phyloP scores from a whole-genome alignment of 2,797 vertebrate species.

The Myripristis jacobus region DNA sequence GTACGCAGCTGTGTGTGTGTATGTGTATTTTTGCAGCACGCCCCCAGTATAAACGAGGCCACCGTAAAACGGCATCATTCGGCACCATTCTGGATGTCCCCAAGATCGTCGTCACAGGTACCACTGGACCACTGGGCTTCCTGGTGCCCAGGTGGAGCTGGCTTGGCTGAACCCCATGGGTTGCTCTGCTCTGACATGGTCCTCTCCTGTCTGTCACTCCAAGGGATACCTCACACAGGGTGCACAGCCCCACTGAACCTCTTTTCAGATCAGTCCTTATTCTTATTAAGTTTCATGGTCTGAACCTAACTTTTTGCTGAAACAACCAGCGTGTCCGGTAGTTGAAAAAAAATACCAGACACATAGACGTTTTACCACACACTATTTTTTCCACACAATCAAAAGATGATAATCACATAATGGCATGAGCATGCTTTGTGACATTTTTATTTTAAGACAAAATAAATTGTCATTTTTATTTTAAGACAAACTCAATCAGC shows the following conservation, averaged over 20 bases:
- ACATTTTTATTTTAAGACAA: no score
- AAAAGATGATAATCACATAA: no score
- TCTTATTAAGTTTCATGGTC: neutral
- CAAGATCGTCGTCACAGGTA: slow-evolving; percentile 99
- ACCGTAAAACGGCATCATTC: slow-evolving; percentile 99
- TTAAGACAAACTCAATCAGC: no score
- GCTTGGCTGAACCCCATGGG: slow-evolving; percentile 63
- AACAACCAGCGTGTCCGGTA: no score
- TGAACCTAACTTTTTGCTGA: no score
- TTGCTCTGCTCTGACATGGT: slow-evolving; percentile 54
- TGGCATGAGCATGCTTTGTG: no score
- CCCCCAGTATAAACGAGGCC: slow-evolving; percentile 96
- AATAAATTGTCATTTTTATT: no score
- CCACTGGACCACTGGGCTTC: slow-evolving; percentile 86
- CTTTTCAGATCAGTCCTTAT: neutral
- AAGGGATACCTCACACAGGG: slow-evolving; percentile 18
- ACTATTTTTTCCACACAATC: no score
- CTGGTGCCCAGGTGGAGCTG: slow-evolving; percentile 81
- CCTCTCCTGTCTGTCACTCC: slow-evolving; percentile 77
- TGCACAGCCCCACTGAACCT: neutral
- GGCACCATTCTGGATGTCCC: slow-evolving; percentile 99
- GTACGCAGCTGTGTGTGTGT: slow-evolving; percentile 87
- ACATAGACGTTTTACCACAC: no score
- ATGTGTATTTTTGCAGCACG: slow-evolving; percentile 98
- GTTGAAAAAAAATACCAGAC: no score